These are phyloP conservation scores for Embidobia sp. DNA, from an alignment of 2,888 invertebrate genomes.

Conservation along the genomic window DNA sequence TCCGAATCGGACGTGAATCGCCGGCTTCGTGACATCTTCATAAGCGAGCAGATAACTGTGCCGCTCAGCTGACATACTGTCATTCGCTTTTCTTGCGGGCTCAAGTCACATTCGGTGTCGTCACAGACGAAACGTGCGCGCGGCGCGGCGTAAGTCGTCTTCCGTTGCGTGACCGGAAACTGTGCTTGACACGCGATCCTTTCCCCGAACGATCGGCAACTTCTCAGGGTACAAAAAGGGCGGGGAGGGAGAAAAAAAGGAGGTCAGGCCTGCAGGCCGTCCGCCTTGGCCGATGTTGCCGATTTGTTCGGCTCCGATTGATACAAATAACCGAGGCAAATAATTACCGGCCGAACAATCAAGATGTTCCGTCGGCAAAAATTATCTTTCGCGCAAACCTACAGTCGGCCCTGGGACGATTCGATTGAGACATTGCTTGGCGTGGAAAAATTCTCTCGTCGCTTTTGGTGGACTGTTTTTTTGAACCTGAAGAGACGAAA, in stretches of 20 bases:
- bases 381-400: slow-evolving; percentile 30
- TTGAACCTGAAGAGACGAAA: too few species aligned
- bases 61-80: slow-evolving; percentile 44
- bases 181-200: slow-evolving; percentile 63
- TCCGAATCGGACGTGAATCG: too few species aligned
- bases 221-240: slow-evolving; percentile 34
- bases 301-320: slow-evolving; percentile 60
- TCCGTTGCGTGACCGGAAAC: slow-evolving; percentile 64
- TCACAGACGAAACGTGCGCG: slow-evolving; percentile 22
- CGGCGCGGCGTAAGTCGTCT: slow-evolving; percentile 21
- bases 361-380: slow-evolving; percentile 38
- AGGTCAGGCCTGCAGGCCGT: slow-evolving; percentile 45
- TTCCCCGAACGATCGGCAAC: slow-evolving; percentile 43
- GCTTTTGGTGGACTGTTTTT: too few species aligned
- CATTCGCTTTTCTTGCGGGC: slow-evolving; percentile 15
- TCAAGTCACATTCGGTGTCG: slow-evolving; percentile 12
- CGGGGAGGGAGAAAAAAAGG: slow-evolving; percentile 26
- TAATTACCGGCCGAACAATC: slow-evolving; percentile 48
- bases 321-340: slow-evolving; percentile 57
- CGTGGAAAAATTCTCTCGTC: slow-evolving; percentile 11
- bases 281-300: slow-evolving; percentile 49
- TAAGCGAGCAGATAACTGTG: slow-evolving; percentile 49
- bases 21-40: slow-evolving; percentile 45
- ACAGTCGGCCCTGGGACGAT: slow-evolving; percentile 34
- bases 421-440: slow-evolving; percentile 41